Percentiles rank a stretch among this genome's conserved stretches.
Evolutionary conservation across 2,113 vertebrate genomes (phyloP).

Genomic region (Rhombomys opimus): DNA sequence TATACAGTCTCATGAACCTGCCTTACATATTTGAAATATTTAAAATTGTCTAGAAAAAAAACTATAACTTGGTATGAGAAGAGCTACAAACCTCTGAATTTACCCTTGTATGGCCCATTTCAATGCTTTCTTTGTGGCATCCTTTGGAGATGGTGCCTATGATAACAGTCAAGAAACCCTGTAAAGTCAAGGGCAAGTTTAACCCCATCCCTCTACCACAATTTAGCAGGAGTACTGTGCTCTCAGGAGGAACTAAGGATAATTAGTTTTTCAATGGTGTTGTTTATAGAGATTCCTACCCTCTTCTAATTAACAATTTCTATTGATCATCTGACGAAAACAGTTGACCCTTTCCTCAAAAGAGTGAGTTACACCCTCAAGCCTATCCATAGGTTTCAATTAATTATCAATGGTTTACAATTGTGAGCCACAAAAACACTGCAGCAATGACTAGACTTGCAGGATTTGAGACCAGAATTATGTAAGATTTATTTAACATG

Average conservation of each 20-base stretch:
- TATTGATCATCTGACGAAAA: slow-evolving; percentile 40
- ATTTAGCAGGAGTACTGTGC: background rate
- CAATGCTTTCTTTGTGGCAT: background rate
- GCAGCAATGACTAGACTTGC: background rate
- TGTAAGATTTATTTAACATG: background rate
- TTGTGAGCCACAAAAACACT: slow-evolving; percentile 51
- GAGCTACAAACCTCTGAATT: slow-evolving; percentile 45
- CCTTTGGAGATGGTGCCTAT: slow-evolving; percentile 14
- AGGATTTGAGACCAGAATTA: slow-evolving; percentile 48
- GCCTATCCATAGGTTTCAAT: background rate
- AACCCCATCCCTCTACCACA: background rate
- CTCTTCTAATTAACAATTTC: background rate
- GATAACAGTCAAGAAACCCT: slow-evolving; percentile 37
- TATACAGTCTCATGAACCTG: background rate
- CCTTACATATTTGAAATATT: background rate
- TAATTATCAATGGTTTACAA: background rate
- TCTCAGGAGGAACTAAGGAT: background rate
- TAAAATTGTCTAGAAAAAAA: slow-evolving; percentile 38
- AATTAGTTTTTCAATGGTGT: background rate
- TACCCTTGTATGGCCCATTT: slow-evolving; percentile 1
- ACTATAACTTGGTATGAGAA: background rate
- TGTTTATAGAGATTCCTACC: background rate
- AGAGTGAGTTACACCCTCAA: background rate
- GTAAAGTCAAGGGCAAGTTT: slow-evolving; percentile 45
- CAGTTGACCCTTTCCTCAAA: background rate